phyloP scores from a whole-genome alignment of 2,797 vertebrate genomes.

The Hypotaenidia okinawae region DNA sequence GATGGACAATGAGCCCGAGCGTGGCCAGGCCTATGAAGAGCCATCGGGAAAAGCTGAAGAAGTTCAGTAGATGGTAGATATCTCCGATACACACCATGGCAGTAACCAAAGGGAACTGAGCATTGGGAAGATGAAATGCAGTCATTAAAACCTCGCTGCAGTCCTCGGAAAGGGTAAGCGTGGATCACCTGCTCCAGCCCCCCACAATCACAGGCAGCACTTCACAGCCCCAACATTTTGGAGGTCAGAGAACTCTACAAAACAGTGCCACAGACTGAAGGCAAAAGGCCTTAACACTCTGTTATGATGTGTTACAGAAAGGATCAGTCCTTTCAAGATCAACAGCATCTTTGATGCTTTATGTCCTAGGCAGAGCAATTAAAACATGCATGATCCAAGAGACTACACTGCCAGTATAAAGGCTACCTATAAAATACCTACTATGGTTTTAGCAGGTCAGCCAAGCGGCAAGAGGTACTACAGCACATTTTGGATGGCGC shows the following conservation, averaged over 20 bases:
- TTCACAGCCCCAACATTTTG: not conserved
- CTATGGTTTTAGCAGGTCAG: not conserved
- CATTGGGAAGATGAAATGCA: constrained; percentile 3
- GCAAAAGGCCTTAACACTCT: not conserved
- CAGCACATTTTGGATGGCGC: not conserved
- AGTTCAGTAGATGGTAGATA: constrained; percentile 76
- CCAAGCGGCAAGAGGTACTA: not conserved
- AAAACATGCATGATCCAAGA: not conserved
- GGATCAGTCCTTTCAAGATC: not conserved
- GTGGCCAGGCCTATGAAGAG: constrained; percentile 79
- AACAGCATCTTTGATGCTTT: not conserved
- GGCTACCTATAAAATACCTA: not conserved
- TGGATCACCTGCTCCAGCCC: not conserved
- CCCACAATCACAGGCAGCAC: not conserved
- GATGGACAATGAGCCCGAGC: constrained; percentile 73
- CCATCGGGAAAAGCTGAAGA: constrained; percentile 80
- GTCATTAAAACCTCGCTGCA: not conserved
- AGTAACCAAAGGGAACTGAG: constrained; percentile 74
- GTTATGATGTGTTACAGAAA: not conserved
- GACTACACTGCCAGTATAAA: not conserved
- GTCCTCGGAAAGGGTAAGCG: not conserved
- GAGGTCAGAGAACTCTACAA: not conserved
- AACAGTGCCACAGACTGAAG: not conserved
- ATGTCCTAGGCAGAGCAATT: not conserved
- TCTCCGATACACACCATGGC: constrained; percentile 77